phyloP scores from a whole-genome alignment of 1,140 invertebrate genomes.

The Carposina sasakii region DNA sequence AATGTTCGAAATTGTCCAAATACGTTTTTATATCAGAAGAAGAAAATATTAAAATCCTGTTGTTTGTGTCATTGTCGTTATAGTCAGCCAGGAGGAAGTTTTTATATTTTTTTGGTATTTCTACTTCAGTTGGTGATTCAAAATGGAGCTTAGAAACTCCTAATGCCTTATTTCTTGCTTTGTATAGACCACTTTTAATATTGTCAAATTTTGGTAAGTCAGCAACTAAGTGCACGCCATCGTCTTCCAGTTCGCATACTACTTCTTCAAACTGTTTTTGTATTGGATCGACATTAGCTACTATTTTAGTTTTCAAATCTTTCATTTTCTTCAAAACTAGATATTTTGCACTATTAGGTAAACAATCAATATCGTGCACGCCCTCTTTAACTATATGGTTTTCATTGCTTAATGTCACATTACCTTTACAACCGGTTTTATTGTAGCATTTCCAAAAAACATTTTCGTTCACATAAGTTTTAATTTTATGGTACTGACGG shows the following conservation, averaged over 20 bases:
- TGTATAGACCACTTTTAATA: constrained; percentile 7
- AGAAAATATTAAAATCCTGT: background rate
- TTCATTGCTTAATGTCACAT: constrained; percentile 4
- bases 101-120: constrained; percentile 5
- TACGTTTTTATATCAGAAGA: constrained; percentile 1
- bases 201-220: constrained; percentile 5
- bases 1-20: constrained; percentile 6
- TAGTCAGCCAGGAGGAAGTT: constrained; percentile 5
- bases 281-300: constrained; percentile 4
- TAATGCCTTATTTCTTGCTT: constrained; percentile 8
- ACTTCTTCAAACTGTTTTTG: constrained; percentile 3
- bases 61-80: background rate
- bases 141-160: constrained; percentile 1
- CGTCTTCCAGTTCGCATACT: constrained; percentile 4
- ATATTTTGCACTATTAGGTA: constrained; percentile 3
- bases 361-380: constrained; percentile 4
- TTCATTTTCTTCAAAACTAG: constrained; percentile 3
- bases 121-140: constrained; percentile 1
- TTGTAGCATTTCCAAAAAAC: constrained; percentile 4
- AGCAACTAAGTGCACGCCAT: constrained; percentile 4
- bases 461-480: constrained; percentile 3
- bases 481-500: constrained; percentile 4
- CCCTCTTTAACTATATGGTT: constrained; percentile 4
- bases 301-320: constrained; percentile 4
- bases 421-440: constrained; percentile 4